Evolutionary conservation across 2,113 vertebrate genomes (phyloP).

Genomic region (Salvelinus fontinalis): DNA sequence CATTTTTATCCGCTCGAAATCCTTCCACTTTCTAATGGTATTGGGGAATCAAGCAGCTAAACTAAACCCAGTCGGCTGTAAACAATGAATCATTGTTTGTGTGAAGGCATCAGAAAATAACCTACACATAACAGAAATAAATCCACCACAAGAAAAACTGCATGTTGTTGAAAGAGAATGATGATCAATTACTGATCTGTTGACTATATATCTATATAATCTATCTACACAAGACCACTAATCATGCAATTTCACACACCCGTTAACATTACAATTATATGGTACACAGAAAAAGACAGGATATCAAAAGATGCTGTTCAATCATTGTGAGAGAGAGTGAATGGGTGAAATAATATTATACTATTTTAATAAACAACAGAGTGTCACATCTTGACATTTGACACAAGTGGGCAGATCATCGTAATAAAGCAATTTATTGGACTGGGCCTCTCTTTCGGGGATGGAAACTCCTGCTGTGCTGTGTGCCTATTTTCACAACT

Average conservation of each 20-base stretch:
- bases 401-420: constrained; percentile 62
- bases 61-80: constrained; percentile 7
- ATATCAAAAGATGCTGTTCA: not conserved
- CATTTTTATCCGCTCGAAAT: not conserved
- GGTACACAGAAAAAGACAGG: not conserved
- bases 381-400: constrained; percentile 57
- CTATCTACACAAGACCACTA: no score
- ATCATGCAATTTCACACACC: not conserved
- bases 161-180: not conserved
- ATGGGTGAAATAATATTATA: not conserved
- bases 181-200: not conserved
- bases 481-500: constrained; percentile 38
- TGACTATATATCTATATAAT: not conserved
- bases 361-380: constrained; percentile 27
- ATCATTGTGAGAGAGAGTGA: not conserved
- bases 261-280: not conserved
- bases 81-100: constrained; percentile 31
- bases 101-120: not conserved
- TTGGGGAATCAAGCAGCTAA: constrained; percentile 18
- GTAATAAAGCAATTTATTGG: constrained; percentile 61
- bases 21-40: not conserved
- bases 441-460: constrained; percentile 18
- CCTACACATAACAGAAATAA: not conserved
- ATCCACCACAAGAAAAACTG: not conserved
- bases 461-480: not conserved